Conservation (phyloP, 2,797 vertebrate species). For the Sebastes paucispinis region DNA sequence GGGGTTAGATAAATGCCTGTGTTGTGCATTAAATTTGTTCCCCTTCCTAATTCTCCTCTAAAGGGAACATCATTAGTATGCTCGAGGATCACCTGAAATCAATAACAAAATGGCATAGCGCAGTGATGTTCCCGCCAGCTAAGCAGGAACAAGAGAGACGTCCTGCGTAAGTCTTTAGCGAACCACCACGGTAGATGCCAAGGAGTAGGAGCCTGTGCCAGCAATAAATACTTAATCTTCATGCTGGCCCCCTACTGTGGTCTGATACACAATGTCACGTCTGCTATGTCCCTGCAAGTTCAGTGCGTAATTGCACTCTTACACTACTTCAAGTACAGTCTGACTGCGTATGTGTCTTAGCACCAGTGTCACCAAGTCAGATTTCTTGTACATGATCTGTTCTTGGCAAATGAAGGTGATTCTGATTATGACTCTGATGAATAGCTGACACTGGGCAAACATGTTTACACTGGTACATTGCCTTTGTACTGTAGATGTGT, state of each 20-base stretch:
- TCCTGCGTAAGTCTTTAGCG: constrained; percentile 57
- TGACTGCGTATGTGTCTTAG: constrained; percentile 39
- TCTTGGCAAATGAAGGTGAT: constrained; percentile 49
- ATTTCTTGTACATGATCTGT: constrained; percentile 41
- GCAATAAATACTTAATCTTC: constrained; percentile 70
- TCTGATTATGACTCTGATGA: constrained; percentile 25
- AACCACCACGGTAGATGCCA: constrained; percentile 60
- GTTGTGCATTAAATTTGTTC: constrained; percentile 68
- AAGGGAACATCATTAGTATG: constrained; percentile 73
- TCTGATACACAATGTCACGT: constrained; percentile 57
- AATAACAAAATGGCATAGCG: constrained; percentile 66
- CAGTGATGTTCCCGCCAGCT: constrained; percentile 62
- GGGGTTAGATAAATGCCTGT: constrained; percentile 74
- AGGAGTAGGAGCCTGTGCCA: constrained; percentile 44
- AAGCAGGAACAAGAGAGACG: constrained; percentile 44
- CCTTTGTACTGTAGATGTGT: not conserved
- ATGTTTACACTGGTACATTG: constrained; percentile 5
- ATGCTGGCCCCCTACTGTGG: constrained; percentile 42
- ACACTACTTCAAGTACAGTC: constrained; percentile 50
- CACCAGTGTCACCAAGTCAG: constrained; percentile 49
- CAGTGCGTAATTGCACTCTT: constrained; percentile 35
- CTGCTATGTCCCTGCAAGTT: constrained; percentile 58
- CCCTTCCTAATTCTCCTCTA: constrained; percentile 58
- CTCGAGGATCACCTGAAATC: constrained; percentile 69
- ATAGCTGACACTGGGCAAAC: constrained; percentile 31